Evolutionary conservation across 2,113 vertebrate species (phyloP), one percentile per base, ranked within the genome.

Genomic region (Orientallactaga bullata): DNA sequence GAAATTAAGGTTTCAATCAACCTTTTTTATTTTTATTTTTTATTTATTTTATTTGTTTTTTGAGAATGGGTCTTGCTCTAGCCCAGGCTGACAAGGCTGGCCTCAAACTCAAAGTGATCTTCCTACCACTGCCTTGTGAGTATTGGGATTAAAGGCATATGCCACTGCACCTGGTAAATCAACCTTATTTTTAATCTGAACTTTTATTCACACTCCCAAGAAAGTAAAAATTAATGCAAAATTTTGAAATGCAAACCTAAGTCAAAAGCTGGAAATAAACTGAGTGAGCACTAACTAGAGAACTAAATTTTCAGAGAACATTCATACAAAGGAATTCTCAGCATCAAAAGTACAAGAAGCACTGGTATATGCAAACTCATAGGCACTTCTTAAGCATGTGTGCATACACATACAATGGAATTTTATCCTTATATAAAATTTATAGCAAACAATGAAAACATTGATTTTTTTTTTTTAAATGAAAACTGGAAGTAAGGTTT

Each of bases 191-290:
- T 94, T 86, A 80, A 61, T 63, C 30, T 1, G 9, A 61, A 20
- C 85, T 89, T 84, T 89, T 24, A 92, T 32, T 79, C 39, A 89
- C 42, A 86, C 63, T 15, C 91, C 55, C 17, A 88, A 71, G 21
- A 2, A 5, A 37, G 18, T 95, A 69, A 91, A 84, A 72, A 58
- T 85, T 2, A 42, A 78, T 65, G 21, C 51, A 90, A 90, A 92
- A 78, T 86, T 30, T 60, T 96, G 37, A 83, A 35, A 4, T 74
- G 4, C 3, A 32, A 83, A 55, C 55, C 55, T 42, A 83, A 20
- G 11, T 3, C 35, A 76, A 26, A 72, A 89, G 65, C 35, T 47
- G 35, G 42, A 87, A 66, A 37, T 47, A 39, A 7, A 7, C 1
- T 17, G n/a, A n/a, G 16, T 74, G 15, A 17, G 20, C 8, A 20